Base-by-base conservation (phyloP, 2,888 invertebrate genomes). In the Cordilura impudica region DNA sequence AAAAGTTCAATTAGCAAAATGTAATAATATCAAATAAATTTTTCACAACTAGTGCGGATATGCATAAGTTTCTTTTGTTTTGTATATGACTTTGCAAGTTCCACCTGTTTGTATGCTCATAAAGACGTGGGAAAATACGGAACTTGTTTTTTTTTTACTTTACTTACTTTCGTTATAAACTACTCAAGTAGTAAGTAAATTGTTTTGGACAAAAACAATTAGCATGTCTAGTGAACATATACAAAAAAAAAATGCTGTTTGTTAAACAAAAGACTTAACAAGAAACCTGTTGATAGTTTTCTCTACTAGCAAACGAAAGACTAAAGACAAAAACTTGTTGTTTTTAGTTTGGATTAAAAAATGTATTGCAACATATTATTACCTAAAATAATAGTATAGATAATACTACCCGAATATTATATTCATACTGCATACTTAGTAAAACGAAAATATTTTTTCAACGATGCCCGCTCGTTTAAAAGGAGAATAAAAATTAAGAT, bases 81-180 rank as follows among this genome's bases (percentile, higher is more conserved):
- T 1, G 3, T 56, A 19, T 63, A 4, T 39, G 12, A n/a, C 12
- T 39, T 35, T 23, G 7, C 2, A 14, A 49, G 3, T 49, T 18
- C 16, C 65, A 58, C 21, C 39, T 63, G 71, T 45, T 31, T 8
- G 31, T 18, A 19, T 26, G n/a, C 6, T n/a, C 18, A 35, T 26
- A 47, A 19, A 29, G 54, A 66, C 83, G 84, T 85, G 86, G 83
- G 86, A 85, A 86, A 84, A 82, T 69, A 16, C 8, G 39, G 66
- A 84, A 82, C 81, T 79, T 60, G 80, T 82, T 82, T 78, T 31
- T 4, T 29, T 31, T 12, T 35, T 16, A 8, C 6, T 26, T 23
- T 51, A 26, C 21, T 54, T 5, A 35, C 31, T 54, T 31, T 49
- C 47, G 4, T 26, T 26, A 45, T 45, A 2, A 31, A 14, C 12